Percentiles rank a stretch among this genome's conserved stretches.
Conservation (phyloP, 2,113 vertebrate species). For the Phrynosoma platyrhinos region DNA sequence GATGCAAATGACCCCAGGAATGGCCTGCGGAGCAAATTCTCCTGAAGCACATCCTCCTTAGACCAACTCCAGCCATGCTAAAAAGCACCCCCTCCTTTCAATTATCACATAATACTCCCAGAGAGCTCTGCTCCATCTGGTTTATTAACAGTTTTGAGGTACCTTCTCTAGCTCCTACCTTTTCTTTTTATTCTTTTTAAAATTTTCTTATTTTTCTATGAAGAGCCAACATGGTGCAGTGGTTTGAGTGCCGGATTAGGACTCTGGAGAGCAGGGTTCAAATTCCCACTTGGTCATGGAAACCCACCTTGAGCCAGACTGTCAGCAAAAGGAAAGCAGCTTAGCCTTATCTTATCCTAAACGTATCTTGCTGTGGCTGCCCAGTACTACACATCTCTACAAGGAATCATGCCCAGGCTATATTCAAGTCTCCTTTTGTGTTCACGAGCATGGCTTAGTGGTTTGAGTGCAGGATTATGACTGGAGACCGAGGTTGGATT, state of each 20-base stretch:
- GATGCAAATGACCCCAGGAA: background rate
- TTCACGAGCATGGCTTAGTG: no score
- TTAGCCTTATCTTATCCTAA: no score
- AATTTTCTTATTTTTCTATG: no score
- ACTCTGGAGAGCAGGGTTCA: no score
- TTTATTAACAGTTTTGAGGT: background rate
- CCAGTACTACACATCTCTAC: background rate
- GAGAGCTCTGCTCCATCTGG: background rate
- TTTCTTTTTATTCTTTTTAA: no score
- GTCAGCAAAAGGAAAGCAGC: no score
- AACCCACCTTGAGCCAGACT: no score
- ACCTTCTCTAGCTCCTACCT: background rate
- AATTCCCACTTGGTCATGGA: no score
- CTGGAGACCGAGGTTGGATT: no score
- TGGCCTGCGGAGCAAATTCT: background rate
- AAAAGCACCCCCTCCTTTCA: background rate
- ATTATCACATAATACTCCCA: background rate
- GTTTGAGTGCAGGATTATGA: no score
- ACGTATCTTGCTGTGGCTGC: background rate
- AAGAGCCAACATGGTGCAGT: no score
- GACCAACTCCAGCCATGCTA: background rate
- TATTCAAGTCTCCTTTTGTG: background rate
- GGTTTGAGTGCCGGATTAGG: no score
- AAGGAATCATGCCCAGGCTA: background rate
- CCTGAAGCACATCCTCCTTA: background rate